Base-by-base conservation (phyloP, 64 coral and sea anemone species). In the Actinia equina region DNA sequence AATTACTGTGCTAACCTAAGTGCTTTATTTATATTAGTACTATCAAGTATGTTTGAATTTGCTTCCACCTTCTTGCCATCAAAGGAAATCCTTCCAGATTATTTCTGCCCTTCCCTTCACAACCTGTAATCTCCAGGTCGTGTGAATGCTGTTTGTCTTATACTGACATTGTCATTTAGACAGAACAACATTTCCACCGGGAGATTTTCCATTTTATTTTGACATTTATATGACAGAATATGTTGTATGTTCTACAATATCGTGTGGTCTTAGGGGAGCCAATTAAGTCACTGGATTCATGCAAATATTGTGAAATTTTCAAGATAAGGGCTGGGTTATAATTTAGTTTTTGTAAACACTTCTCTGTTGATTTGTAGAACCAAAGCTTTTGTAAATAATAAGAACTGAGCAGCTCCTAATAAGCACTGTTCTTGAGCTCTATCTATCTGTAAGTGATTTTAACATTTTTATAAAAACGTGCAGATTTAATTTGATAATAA, bases 241-340 rank as follows among this genome's bases (percentile, higher is more conserved):
- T 52, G 78, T 81, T 74, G 10, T 81, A 7, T 74, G 16, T 52
- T 17, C 17, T 6, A 49, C 78, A 37, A 52, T 81, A 17, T 81
- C 23, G 52, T 81, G 78, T 81, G 78, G 78, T 43, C 22, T 9
- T 10, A 81, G 78, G 43, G 45, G 43, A 81, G 78, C 78, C 78
- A 81, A 81, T 81, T 81, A 22, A 20, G 22, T 52, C 44, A 22
- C 17, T 1, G 42, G 18, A 52, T 49, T 20, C 17, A 81, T 81
- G 49, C 42, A 81, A 81, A 81, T 81, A 81, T 81, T 81, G 17
- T 81, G 78, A 81, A 52, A 81, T 81, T 3, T 52, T 19, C 22
- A 81, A 52, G 78, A 81, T 81, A 81, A 81, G 78, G 78, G 45
- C 20, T 81, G 78, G 78, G 78, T 81, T 81, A 81, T 44, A 45